Conservation (phyloP, 2,888 invertebrate species). For the Hanleya hanleyi region DNA sequence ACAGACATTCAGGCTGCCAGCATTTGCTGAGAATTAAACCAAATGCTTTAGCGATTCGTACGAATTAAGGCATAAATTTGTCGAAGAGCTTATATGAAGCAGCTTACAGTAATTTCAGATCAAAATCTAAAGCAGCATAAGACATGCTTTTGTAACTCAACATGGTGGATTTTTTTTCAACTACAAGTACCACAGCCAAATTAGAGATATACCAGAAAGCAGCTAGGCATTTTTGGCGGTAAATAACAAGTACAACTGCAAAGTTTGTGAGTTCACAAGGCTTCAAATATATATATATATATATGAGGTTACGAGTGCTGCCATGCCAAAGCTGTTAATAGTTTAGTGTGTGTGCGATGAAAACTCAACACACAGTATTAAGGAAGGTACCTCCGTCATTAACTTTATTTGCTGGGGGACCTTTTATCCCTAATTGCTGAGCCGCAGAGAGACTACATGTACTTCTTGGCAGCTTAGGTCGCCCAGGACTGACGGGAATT, state of each 20-base stretch:
- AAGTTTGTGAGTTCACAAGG: background rate
- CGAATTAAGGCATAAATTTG: too few relatives aligned
- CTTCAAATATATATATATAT: background rate
- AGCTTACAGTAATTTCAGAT: too few relatives aligned
- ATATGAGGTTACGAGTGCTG: background rate
- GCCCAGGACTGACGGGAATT: conserved; percentile 35
- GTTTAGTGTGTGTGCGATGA: background rate
- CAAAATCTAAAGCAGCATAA: too few relatives aligned
- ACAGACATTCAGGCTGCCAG: too few relatives aligned
- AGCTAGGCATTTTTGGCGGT: too few relatives aligned
- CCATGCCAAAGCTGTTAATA: background rate
- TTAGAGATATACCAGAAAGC: background rate
- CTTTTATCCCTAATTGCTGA: conserved; percentile 59
- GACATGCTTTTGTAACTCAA: too few relatives aligned
- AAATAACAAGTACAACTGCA: too few relatives aligned
- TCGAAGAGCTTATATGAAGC: too few relatives aligned
- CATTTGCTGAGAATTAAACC: too few relatives aligned
- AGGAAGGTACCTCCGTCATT: conserved; percentile 11
- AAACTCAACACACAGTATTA: background rate
- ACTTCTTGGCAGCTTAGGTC: conserved; percentile 38
- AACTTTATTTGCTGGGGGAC: conserved; percentile 47
- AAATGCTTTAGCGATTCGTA: too few relatives aligned
- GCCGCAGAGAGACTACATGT: conserved; percentile 57
- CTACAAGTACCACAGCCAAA: too few relatives aligned
- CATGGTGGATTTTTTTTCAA: too few relatives aligned